These are phyloP conservation scores for Hemiscyllium ocellatum DNA, from an alignment of 2,113 vertebrate genomes.

Conservation along the genomic window DNA sequence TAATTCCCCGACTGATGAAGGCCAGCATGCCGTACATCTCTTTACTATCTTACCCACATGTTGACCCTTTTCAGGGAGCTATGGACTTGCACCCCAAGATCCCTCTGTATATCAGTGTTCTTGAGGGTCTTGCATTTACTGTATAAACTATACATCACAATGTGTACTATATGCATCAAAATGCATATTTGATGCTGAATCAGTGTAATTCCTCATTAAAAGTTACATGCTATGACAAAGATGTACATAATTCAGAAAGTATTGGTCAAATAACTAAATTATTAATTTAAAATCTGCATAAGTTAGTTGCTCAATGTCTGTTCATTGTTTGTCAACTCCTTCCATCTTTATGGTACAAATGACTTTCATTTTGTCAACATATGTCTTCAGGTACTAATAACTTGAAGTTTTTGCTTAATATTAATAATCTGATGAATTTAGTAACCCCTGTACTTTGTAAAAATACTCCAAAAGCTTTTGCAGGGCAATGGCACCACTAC, in stretches of 20 bases:
- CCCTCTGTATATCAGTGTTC: too few species aligned
- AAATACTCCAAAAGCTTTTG: background rate
- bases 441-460: background rate
- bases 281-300: background rate
- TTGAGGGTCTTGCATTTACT: too few species aligned
- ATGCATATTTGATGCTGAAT: background rate
- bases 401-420: background rate
- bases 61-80: too few species aligned
- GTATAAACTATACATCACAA: too few species aligned
- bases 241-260: background rate
- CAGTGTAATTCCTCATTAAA: background rate
- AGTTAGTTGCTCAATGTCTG: background rate
- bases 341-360: background rate
- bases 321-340: background rate
- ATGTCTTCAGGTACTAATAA: background rate
- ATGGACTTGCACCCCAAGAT: too few species aligned
- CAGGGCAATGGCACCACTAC: background rate
- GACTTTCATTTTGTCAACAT: background rate
- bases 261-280: background rate
- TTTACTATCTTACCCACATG: too few species aligned
- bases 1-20: too few species aligned
- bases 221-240: background rate
- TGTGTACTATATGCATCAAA: background rate
- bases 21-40: too few species aligned
- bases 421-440: background rate